Conservation (phyloP, 2,797 vertebrate species). For the Trichosurus vulpecula region DNA sequence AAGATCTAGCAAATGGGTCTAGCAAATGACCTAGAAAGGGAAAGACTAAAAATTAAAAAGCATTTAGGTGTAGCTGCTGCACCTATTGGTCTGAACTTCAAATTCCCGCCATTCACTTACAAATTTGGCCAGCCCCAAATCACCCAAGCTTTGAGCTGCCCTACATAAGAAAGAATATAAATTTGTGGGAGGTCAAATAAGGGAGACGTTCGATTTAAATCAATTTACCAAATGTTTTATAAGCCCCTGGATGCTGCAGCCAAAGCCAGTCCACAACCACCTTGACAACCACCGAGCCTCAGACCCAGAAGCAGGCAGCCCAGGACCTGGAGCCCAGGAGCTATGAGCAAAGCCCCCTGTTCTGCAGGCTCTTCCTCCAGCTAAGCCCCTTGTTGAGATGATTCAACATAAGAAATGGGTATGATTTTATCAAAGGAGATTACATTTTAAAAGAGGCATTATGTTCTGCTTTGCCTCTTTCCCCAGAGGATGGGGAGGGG, state of each 20-base stretch:
- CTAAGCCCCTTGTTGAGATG: background rate
- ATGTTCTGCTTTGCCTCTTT: background rate
- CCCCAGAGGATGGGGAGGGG: background rate
- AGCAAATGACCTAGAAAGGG: background rate
- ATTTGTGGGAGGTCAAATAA: background rate
- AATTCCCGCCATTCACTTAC: background rate
- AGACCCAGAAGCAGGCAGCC: background rate
- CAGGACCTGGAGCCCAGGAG: background rate
- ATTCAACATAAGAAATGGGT: background rate
- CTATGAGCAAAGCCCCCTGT: background rate
- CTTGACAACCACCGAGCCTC: background rate
- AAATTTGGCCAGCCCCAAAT: background rate
- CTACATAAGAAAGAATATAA: background rate
- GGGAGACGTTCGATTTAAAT: background rate
- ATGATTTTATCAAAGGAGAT: background rate
- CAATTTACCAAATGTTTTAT: background rate
- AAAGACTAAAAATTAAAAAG: background rate
- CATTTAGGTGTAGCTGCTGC: background rate
- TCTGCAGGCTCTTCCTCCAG: background rate
- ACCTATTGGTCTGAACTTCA: background rate
- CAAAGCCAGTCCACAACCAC: background rate
- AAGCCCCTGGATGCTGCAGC: background rate
- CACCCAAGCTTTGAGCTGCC: background rate
- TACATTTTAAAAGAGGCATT: background rate
- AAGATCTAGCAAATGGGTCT: background rate